Evolutionary conservation across 2,113 vertebrate genomes (phyloP).

Genomic region (Sterna hirundo): DNA sequence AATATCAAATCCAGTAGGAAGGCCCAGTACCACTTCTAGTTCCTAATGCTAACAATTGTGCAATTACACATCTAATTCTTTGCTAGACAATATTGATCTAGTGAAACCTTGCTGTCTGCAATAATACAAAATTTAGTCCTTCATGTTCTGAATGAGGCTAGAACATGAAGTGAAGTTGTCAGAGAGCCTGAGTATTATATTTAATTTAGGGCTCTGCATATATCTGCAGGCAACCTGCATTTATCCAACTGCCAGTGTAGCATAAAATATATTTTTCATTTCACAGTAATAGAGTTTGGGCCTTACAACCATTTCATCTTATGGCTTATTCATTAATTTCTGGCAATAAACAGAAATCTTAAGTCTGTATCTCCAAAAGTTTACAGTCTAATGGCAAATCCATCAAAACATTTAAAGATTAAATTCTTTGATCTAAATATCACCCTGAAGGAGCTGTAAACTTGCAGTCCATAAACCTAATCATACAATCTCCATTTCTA

Average conservation of each 20-base stretch:
- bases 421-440: not conserved
- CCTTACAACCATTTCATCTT: not conserved
- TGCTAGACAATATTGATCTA: not conserved
- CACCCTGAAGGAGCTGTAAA: not conserved
- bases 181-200: not conserved
- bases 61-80: not conserved
- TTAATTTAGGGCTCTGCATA: not conserved
- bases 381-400: not conserved
- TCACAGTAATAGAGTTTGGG: not conserved
- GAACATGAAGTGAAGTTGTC: not conserved
- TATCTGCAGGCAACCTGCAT: not conserved
- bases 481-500: not conserved
- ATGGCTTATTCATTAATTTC: not conserved
- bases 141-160: not conserved
- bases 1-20: not conserved
- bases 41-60: not conserved
- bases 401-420: not conserved
- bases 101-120: not conserved
- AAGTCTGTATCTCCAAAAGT: not conserved
- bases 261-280: not conserved
- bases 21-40: not conserved
- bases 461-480: not conserved
- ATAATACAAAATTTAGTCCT: not conserved
- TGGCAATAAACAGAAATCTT: not conserved
- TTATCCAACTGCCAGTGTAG: not conserved